These are phyloP conservation scores for Ophiodon elongatus DNA, from an alignment of 2,113 vertebrate species.

Conservation along the genomic window DNA sequence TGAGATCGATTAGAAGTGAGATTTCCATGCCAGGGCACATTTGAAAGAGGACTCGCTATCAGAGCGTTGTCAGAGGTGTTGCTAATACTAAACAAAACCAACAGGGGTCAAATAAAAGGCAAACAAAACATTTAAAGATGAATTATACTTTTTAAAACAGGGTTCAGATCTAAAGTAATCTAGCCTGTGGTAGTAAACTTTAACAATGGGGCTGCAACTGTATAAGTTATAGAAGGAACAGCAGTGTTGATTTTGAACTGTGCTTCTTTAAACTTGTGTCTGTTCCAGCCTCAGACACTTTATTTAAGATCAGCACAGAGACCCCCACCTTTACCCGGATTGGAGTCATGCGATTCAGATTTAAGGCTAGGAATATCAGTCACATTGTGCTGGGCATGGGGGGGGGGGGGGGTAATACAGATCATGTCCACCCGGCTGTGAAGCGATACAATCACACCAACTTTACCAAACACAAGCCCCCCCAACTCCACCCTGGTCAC, in stretches of 20 bases:
- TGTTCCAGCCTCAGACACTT: conserved; percentile 11
- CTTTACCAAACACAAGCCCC: conserved; percentile 40
- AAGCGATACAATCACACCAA: conserved; percentile 52
- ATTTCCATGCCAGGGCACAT: conserved; percentile 11
- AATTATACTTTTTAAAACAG: conserved; percentile 5
- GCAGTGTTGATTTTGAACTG: background rate
- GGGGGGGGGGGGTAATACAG: background rate
- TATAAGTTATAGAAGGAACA: background rate
- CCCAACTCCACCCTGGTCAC: conserved; percentile 44
- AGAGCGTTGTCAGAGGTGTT: conserved; percentile 5
- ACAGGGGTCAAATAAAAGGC: background rate
- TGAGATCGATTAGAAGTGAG: background rate
- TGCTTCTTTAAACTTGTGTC: conserved; percentile 11
- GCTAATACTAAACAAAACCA: conserved; percentile 6
- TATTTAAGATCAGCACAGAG: conserved; percentile 29
- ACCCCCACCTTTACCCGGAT: conserved; percentile 20
- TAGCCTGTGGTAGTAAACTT: background rate
- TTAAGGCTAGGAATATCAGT: conserved; percentile 54
- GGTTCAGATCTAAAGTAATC: background rate
- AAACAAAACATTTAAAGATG: background rate
- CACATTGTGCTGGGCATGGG: conserved; percentile 29
- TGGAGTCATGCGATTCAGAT: conserved; percentile 69
- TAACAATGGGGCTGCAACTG: background rate
- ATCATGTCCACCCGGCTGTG: conserved; percentile 35
- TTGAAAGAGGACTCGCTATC: conserved; percentile 8